These are phyloP conservation scores for Galago senegalensis DNA, from an alignment of 2,797 vertebrate genomes.

Conservation along the genomic window DNA sequence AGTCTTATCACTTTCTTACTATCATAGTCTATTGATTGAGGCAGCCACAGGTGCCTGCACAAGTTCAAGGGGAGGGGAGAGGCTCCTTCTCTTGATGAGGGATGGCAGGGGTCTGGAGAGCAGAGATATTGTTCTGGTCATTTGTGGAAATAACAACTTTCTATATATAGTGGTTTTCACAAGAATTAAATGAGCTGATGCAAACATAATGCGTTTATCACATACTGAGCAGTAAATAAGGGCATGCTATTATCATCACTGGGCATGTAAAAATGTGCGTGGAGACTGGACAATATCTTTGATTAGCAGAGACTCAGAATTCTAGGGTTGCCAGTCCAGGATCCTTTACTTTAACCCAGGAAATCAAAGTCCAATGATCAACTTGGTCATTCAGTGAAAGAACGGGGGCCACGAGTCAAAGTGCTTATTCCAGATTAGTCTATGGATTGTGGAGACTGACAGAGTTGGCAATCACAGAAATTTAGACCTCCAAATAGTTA, in stretches of 20 bases:
- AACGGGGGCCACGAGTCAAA: neutral
- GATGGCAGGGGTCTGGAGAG: neutral
- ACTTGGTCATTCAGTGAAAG: neutral
- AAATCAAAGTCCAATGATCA: neutral
- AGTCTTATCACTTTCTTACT: neutral
- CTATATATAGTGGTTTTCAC: neutral
- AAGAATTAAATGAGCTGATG: neutral
- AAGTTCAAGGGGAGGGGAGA: neutral
- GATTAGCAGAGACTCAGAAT: neutral
- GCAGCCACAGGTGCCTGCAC: neutral
- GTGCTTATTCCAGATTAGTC: neutral
- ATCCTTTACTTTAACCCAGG: neutral
- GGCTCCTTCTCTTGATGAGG: neutral
- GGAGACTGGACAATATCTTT: neutral
- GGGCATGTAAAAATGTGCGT: neutral
- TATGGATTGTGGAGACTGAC: neutral
- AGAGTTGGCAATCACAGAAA: neutral
- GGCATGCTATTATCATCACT: neutral
- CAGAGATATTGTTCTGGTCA: neutral
- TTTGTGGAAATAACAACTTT: neutral
- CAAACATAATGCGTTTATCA: neutral
- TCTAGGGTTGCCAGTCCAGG: neutral
- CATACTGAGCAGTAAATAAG: neutral
- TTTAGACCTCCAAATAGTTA: slow-evolving; percentile 7
- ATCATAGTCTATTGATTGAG: neutral